Conservation (phyloP, 2,888 invertebrate species). For the Sussaba pulchella region DNA sequence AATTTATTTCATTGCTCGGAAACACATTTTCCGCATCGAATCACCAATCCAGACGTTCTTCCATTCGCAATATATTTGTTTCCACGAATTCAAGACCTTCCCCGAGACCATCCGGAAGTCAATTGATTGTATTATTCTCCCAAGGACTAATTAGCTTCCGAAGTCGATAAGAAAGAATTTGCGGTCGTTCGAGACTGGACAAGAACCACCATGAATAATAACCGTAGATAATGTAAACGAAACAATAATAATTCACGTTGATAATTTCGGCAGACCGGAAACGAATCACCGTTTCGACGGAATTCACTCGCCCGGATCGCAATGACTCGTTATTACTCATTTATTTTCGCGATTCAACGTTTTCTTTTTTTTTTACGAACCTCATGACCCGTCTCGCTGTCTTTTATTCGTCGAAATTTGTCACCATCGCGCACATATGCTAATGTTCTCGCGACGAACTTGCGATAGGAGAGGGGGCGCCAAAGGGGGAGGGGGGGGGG, state of each 20-base stretch:
- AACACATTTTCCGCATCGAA: no score
- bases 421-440: slow-evolving; percentile 45
- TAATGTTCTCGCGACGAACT: slow-evolving; percentile 28
- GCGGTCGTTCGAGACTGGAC: background rate
- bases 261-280: slow-evolving; percentile 48
- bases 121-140: slow-evolving; percentile 67
- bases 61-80: no score
- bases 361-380: slow-evolving; percentile 39
- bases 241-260: slow-evolving; percentile 52
- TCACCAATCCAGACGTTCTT: background rate
- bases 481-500: background rate
- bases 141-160: slow-evolving; percentile 63
- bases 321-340: slow-evolving; percentile 22
- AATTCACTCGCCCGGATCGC: slow-evolving; percentile 2
- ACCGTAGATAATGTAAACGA: slow-evolving; percentile 52
- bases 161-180: slow-evolving; percentile 63
- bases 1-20: no score
- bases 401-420: slow-evolving; percentile 46
- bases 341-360: slow-evolving; percentile 8
- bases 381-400: slow-evolving; percentile 26
- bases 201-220: slow-evolving; percentile 52
- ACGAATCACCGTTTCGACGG: slow-evolving; percentile 46
- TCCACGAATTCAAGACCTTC: slow-evolving; percentile 3
- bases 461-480: background rate
- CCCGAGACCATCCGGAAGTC: slow-evolving; percentile 53